These are phyloP conservation scores for Pilophorus perplexus DNA, from an alignment of 2,888 invertebrate genomes.

Conservation along the genomic window DNA sequence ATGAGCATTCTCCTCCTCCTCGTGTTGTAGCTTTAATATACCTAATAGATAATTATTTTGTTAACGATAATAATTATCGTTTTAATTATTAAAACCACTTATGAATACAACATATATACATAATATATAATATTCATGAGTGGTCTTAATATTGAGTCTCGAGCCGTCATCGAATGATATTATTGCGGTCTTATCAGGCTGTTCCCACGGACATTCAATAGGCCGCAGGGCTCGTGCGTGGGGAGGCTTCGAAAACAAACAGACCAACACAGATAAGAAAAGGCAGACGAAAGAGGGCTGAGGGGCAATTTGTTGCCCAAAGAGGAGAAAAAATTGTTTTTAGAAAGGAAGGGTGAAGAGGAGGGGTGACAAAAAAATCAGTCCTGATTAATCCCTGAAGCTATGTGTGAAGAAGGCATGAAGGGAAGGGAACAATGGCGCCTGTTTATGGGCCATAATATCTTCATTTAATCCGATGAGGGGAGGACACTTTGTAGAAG, in stretches of 20 bases:
- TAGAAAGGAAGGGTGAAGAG: slow-evolving; percentile 46
- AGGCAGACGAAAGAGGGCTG: slow-evolving; percentile 16
- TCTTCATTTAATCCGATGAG: slow-evolving; percentile 48
- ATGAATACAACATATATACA: too few relatives aligned
- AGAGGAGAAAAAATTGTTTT: too few relatives aligned
- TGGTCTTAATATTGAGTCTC: slow-evolving; percentile 7
- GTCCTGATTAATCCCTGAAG: slow-evolving; percentile 46
- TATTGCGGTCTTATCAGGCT: slow-evolving; percentile 32
- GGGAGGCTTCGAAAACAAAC: slow-evolving; percentile 28
- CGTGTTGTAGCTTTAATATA: too few relatives aligned
- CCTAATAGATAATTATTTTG: too few relatives aligned
- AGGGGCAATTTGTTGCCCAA: slow-evolving; percentile 27
- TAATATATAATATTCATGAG: too few relatives aligned
- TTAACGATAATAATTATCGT: too few relatives aligned
- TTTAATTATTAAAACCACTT: too few relatives aligned
- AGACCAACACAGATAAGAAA: slow-evolving; percentile 39
- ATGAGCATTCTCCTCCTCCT: too few relatives aligned
- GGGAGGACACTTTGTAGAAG: not conserved
- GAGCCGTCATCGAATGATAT: slow-evolving; percentile 29
- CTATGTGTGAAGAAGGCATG: slow-evolving; percentile 46
- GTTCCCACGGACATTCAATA: slow-evolving; percentile 33
- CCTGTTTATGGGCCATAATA: slow-evolving; percentile 52
- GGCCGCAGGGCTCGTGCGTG: slow-evolving; percentile 25
- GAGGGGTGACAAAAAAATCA: slow-evolving; percentile 47
- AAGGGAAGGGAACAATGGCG: slow-evolving; percentile 28